Evolutionary conservation across 1,140 invertebrate species (phyloP).

Genomic region (Eumaeus atala): DNA sequence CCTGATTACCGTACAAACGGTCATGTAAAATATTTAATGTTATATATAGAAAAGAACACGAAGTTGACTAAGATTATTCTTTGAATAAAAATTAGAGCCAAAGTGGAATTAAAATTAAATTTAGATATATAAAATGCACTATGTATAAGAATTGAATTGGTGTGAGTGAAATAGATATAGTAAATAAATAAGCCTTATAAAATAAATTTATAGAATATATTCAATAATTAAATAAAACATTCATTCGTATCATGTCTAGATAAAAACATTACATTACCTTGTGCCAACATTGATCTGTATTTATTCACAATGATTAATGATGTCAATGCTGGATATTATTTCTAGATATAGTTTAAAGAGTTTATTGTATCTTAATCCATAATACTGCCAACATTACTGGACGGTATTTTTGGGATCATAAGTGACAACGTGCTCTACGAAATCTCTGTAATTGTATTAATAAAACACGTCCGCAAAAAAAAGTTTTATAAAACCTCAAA

Average conservation of each 20-base stretch:
- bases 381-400: neutral
- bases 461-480: neutral
- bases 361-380: neutral
- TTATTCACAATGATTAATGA: neutral
- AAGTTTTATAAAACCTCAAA: no score
- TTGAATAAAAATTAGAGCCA: neutral
- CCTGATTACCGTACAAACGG: neutral
- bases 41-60: neutral
- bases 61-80: neutral
- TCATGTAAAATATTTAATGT: neutral
- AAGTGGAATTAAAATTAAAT: neutral
- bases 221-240: neutral
- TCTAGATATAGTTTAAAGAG: neutral
- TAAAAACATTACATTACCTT: neutral
- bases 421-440: neutral
- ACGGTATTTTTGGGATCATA: neutral
- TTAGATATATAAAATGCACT: no score
- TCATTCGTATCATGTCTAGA: neutral
- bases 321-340: neutral
- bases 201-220: conserved; percentile 2
- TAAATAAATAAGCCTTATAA: conserved; percentile 2
- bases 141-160: neutral
- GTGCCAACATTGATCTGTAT: conserved; percentile 2
- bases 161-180: neutral
- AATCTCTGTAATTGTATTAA: neutral